These are phyloP conservation scores for Platynereis dumerilii DNA, from an alignment of 2,888 invertebrate species.

Conservation along the genomic window DNA sequence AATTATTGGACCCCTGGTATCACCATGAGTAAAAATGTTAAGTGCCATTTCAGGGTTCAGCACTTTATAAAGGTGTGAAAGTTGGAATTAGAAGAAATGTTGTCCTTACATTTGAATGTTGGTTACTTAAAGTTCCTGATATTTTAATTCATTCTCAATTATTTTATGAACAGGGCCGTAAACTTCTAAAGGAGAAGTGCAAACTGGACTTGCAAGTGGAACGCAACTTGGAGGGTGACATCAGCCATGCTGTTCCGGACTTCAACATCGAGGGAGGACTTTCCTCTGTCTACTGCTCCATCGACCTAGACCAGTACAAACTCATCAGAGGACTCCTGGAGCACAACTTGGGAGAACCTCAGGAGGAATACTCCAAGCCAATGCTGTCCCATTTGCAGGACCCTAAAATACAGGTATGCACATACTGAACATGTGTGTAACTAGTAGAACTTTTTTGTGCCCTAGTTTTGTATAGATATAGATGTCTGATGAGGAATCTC, in stretches of 20 bases:
- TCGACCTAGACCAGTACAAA: slow-evolving; percentile 86
- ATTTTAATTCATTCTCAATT: too few species aligned
- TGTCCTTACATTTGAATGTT: too few species aligned
- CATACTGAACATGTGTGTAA: too few species aligned
- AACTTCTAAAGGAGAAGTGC: slow-evolving; percentile 73
- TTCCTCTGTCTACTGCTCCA: slow-evolving; percentile 80
- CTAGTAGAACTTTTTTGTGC: too few species aligned
- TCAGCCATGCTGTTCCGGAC: slow-evolving; percentile 73
- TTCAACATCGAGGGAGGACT: slow-evolving; percentile 84
- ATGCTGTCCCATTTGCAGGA: slow-evolving; percentile 64
- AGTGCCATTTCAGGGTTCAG: too few species aligned
- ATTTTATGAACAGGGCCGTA: slow-evolving; percentile 50
- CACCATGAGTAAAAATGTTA: too few species aligned
- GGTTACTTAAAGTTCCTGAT: too few species aligned
- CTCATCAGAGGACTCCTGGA: slow-evolving; percentile 84
- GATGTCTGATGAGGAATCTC: too few species aligned
- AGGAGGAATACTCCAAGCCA: slow-evolving; percentile 67
- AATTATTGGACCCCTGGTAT: too few species aligned
- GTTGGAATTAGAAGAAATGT: too few species aligned
- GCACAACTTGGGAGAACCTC: slow-evolving; percentile 87
- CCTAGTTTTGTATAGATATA: too few species aligned
- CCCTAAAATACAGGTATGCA: slow-evolving; percentile 58
- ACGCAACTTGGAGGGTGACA: slow-evolving; percentile 75
- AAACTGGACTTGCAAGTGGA: slow-evolving; percentile 81
- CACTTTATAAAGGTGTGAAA: too few species aligned